Evolutionary conservation across 2,888 invertebrate species (phyloP), one percentile per base, ranked within the genome.

Genomic region (Andrena dorsata): DNA sequence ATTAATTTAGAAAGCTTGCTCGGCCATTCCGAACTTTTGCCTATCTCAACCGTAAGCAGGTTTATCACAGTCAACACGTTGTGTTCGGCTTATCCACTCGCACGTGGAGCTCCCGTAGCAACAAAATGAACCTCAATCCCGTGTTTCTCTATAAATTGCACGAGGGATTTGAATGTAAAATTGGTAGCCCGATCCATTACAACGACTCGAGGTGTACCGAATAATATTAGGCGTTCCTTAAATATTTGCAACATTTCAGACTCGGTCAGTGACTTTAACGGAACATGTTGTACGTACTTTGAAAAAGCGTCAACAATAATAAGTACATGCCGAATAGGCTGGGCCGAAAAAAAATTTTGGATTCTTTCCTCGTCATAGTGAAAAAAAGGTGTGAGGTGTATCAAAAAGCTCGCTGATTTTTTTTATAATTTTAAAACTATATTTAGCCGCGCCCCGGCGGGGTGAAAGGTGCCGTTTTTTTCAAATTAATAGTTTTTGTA

Each of bases 131-230:
- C 20, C 7, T 63, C 20, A 0, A 8, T 20, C 8, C 35, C 35
- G 13, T 63, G 35, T 41, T 63, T 63, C 6, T 80, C 49, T 26
- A 89, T 89, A 70, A 87, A 90, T 2, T 69, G 28, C 60, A 84
- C 84, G 10, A 82, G 49, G 13, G 26, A 28, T 35, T 69, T 60
- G 13, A 13, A 71, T 0, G 65, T 69, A 8, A 79, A 79, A 13
- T 79, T 79, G 0, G 68, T 69, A 0, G 26, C 78, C 2, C 73
- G 41, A 32, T 78, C 78, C 30, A 61, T 32, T 23, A 72, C 20
- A 32, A 64, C 51, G 0, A 64, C 7, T 10, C 53, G 63, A 1
- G 72, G 53, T 23, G 35, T 64, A 23, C 72, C 51, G 35, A 72
- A 72, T 5, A 72, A 63, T 7, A 53, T 63, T 7, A 72, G 16